Percentiles rank a stretch among this genome's conserved stretches.
Conservation (phyloP, 2,888 invertebrate species). For the Lycophotia porphyrea region DNA sequence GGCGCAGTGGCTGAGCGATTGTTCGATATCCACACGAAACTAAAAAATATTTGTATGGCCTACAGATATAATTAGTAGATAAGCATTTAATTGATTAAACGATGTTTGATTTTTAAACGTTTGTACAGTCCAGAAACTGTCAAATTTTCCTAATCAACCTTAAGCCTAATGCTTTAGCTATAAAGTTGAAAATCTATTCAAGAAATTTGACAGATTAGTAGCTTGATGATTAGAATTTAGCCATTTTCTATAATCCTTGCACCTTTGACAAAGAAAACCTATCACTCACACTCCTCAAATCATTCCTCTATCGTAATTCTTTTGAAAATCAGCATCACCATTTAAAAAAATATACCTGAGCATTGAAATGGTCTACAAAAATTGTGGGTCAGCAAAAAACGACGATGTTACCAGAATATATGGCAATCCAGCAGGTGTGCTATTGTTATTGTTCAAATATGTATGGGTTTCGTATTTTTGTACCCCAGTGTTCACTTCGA, state of each 20-base stretch:
- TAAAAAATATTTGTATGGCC: background rate
- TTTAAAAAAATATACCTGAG: conserved; percentile 49
- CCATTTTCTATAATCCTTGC: background rate
- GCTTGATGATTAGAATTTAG: too few species aligned
- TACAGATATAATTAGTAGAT: too few species aligned
- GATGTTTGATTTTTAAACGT: too few species aligned
- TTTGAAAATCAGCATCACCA: conserved; percentile 26
- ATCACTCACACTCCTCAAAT: conserved; percentile 8
- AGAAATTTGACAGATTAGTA: too few species aligned
- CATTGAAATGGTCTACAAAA: conserved; percentile 46
- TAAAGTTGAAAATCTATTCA: too few species aligned
- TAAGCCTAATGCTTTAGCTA: too few species aligned
- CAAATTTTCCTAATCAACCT: too few species aligned
- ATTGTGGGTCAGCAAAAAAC: conserved; percentile 64
- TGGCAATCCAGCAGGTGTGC: conserved; percentile 76
- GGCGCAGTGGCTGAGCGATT: background rate
- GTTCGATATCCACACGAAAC: background rate
- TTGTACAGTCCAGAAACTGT: too few species aligned
- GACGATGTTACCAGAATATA: conserved; percentile 64
- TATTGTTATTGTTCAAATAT: conserved; percentile 80
- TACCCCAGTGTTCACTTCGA: conserved; percentile 62
- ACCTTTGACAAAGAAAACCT: background rate
- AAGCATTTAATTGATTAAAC: too few species aligned
- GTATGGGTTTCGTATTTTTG: conserved; percentile 73
- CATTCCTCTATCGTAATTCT: conserved; percentile 17